A percentile compares a stretch with the other conserved stretches of the same genome.
Evolutionary conservation across 1,140 invertebrate genomes (phyloP).

Genomic region (Drosophila pandora): DNA sequence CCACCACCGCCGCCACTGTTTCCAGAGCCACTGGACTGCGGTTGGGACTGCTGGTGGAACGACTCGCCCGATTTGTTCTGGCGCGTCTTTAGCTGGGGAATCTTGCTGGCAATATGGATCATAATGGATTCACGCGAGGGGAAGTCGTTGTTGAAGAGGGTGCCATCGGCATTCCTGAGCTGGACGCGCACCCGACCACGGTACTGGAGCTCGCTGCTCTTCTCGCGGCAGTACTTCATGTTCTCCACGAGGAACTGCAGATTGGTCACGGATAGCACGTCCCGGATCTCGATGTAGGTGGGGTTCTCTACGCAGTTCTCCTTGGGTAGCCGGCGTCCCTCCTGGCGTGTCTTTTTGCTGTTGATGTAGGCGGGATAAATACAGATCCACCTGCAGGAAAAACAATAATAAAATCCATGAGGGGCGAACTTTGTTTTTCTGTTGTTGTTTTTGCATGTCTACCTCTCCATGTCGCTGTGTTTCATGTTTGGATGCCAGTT

Average conservation of each 20-base stretch:
- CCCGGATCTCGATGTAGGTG: constrained; percentile 95
- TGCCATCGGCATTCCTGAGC: constrained; percentile 96
- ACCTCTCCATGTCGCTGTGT: constrained; percentile 86
- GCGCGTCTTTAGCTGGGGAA: constrained; percentile 96
- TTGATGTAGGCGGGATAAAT: constrained; percentile 99
- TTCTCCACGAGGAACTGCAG: constrained; percentile 96
- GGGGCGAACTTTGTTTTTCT: constrained; percentile 35
- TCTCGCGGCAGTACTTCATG: constrained; percentile 96
- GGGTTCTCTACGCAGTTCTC: constrained; percentile 96
- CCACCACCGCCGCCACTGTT: constrained; percentile 41
- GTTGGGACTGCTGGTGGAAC: constrained; percentile 55
- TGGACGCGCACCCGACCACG: constrained; percentile 96
- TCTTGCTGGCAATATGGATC: constrained; percentile 91
- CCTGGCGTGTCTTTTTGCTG: constrained; percentile 94
- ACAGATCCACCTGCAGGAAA: constrained; percentile 93
- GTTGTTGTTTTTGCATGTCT: constrained; percentile 18
- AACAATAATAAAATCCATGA: constrained; percentile 50
- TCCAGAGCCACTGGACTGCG: constrained; percentile 45
- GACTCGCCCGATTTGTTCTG: constrained; percentile 70
- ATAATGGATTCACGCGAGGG: constrained; percentile 91
- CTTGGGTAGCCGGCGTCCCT: constrained; percentile 94
- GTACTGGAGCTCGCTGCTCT: constrained; percentile 92
- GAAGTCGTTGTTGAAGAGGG: constrained; percentile 89
- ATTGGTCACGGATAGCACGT: constrained; percentile 93
- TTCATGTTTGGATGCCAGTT: constrained; percentile 88